Evolutionary conservation across 2,888 invertebrate species (phyloP), one percentile per base, ranked within the genome.

Genomic region (Bimastos eiseni): DNA sequence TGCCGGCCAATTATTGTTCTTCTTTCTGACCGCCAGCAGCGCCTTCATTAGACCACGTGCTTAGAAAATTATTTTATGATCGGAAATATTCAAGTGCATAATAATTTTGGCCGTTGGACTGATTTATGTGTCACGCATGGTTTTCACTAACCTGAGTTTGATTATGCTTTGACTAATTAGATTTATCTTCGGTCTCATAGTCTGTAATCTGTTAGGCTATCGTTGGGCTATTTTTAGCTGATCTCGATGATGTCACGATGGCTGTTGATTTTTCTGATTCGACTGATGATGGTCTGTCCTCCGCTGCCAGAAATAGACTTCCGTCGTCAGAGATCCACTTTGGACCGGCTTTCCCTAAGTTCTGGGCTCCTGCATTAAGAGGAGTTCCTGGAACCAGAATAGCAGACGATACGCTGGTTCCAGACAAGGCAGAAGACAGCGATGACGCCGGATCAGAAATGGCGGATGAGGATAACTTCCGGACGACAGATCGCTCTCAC

Each of bases 391-490:
- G 86, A 86, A 37, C 86, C 21, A 33, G n/a, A 37, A 19, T 34
- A 36, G 13, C 86, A 36, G 86, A 86, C 30, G 86, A 86, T 34
- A 24, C 86, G 34, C 36, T 37, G 86, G 86, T 36, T 37, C 36
- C 36, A 17, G 86, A 86, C 49, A 37, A 88, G n/a, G 90, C 55
- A 30, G 91, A 86, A 13, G 92, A 91, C 88, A 91, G 91, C 41
- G 91, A 89, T 36, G 91, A 91, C 89, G 91, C 90, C 49, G 91
- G 90, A 19, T 89, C 92, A 17, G 92, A 92, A 13, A 86, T 92
- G 34, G 90, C 83, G 83, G 91, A 89, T 37, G 90, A 91, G 36
- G 89, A 91, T 1, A 88, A 90, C 89, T n/a, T 70, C n/a, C 70
- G 70, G 70, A 11, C 70, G n/a, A 8, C 70, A n/a, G n/a, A 0